A percentile compares a stretch with the other conserved stretches of the same genome.
These are phyloP conservation scores for Paralichthys olivaceus DNA, from an alignment of 2,113 vertebrate species.

Conservation along the genomic window DNA sequence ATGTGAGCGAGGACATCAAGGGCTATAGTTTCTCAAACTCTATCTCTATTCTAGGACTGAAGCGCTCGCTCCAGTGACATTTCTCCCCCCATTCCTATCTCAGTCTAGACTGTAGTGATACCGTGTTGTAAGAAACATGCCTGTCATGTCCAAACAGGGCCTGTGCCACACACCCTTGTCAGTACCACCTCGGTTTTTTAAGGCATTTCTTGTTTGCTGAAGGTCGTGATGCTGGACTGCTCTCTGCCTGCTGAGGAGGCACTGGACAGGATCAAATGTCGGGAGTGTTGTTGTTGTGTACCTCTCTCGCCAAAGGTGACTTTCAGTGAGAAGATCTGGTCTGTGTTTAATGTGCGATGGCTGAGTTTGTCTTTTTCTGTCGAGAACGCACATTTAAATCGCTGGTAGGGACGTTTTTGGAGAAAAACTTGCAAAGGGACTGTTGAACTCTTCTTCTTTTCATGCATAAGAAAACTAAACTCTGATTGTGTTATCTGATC, in stretches of 20 bases:
- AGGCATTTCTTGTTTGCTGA: slow-evolving; percentile 56
- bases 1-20: slow-evolving; percentile 72
- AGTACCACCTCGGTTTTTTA: slow-evolving; percentile 47
- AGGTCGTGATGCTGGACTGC: slow-evolving; percentile 48
- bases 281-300: slow-evolving; percentile 46
- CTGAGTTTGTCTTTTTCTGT: slow-evolving; percentile 56
- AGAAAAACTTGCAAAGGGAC: slow-evolving; percentile 60
- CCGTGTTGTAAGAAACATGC: slow-evolving; percentile 59
- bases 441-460: slow-evolving; percentile 68
- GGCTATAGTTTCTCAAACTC: slow-evolving; percentile 71
- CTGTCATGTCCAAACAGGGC: slow-evolving; percentile 63
- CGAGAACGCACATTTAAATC: slow-evolving; percentile 49
- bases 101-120: slow-evolving; percentile 63
- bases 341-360: slow-evolving; percentile 38
- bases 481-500: slow-evolving; percentile 62
- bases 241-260: slow-evolving; percentile 57
- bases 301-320: slow-evolving; percentile 51
- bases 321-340: slow-evolving; percentile 42
- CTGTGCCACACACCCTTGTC: slow-evolving; percentile 51
- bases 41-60: slow-evolving; percentile 62
- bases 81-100: slow-evolving; percentile 40
- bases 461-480: slow-evolving; percentile 67
- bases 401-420: slow-evolving; percentile 41
- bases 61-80: slow-evolving; percentile 52
- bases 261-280: slow-evolving; percentile 43